Base-by-base conservation (phyloP, 2,113 vertebrate genomes). In the Columba livia region DNA sequence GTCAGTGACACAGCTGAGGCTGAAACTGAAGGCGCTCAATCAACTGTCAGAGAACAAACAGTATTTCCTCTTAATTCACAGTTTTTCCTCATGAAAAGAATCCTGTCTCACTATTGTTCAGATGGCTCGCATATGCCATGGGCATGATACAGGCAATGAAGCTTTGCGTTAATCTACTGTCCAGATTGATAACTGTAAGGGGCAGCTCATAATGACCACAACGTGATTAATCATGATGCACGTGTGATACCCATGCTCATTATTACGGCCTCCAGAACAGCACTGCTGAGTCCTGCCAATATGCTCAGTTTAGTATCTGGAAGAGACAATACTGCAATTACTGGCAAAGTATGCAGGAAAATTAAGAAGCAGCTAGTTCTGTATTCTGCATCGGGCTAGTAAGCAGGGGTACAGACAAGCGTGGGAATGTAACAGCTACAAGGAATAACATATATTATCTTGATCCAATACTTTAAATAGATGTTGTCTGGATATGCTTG, bases 281-380 rank as follows among this genome's bases (percentile, higher is more conserved):
- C 83, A 60, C 94, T 88, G 93, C 83, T 94, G 83, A 93, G 42
- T 86, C 88, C 93, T 96, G 94, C 92, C 95, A 96, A 96, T 92
- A 51, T 0, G 15, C 85, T 72, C 57, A 42, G 92, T 61, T 80
- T 83, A 65, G 79, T 79, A 81, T 94, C 92, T 93, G 92, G 65
- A 84, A 72, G 90, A 94, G 85, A 97, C 85, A 95, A 92, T 94
- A 61, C 94, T 94, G 88, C 66, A 96, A 96, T 96, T 96, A 95
- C 92, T 92, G 94, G 61, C 88, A 79, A 95, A 94, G 79, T 88
- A 92, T 88, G 94, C 95, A 92, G 82, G 72, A 92, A 89, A 75
- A 86, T 92, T 72, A 69, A 69, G 77, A 65, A 83, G 79, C 79
- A 75, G 69, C 54, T 36, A 67, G 34, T 75, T 74, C 9, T 5